phyloP scores from a whole-genome alignment of 2,113 vertebrate species.

The Odontophorus gujanensis region DNA sequence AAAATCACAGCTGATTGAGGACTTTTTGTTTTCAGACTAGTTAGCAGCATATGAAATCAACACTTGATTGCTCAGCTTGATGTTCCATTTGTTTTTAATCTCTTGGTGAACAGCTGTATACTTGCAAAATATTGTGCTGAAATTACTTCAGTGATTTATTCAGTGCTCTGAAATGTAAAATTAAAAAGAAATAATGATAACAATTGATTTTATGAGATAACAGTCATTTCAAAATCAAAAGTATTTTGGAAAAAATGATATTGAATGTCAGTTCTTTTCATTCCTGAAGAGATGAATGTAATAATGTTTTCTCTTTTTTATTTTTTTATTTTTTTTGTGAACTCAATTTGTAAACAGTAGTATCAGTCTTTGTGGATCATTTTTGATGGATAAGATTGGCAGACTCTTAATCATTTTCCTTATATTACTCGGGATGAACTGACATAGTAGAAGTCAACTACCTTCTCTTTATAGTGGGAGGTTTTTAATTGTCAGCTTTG shows the following conservation, averaged over 20 bases:
- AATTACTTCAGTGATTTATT: conserved; percentile 12
- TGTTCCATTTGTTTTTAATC: conserved; percentile 30
- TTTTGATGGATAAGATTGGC: neutral
- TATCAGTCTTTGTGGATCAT: neutral
- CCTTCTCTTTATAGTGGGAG: neutral
- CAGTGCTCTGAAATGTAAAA: neutral
- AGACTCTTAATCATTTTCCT: neutral
- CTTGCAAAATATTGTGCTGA: neutral
- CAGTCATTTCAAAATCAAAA: conserved; percentile 26
- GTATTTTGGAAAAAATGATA: neutral
- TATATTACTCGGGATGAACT: neutral
- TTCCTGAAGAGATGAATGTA: neutral
- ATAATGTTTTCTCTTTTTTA: neutral
- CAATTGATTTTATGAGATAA: conserved; percentile 18
- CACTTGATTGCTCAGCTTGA: conserved; percentile 49
- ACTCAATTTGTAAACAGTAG: neutral
- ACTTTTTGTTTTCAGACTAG: conserved; percentile 46
- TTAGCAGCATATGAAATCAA: conserved; percentile 24
- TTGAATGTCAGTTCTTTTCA: neutral
- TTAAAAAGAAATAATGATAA: conserved; percentile 19
- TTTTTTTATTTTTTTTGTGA: neutral
- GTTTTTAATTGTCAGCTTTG: neutral
- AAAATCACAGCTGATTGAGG: conserved; percentile 44
- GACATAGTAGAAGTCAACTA: neutral
- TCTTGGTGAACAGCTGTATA: conserved; percentile 27